phyloP scores from a whole-genome alignment of 64 coral and sea anemone genomes.

The Hydrozoanthus tunicans region DNA sequence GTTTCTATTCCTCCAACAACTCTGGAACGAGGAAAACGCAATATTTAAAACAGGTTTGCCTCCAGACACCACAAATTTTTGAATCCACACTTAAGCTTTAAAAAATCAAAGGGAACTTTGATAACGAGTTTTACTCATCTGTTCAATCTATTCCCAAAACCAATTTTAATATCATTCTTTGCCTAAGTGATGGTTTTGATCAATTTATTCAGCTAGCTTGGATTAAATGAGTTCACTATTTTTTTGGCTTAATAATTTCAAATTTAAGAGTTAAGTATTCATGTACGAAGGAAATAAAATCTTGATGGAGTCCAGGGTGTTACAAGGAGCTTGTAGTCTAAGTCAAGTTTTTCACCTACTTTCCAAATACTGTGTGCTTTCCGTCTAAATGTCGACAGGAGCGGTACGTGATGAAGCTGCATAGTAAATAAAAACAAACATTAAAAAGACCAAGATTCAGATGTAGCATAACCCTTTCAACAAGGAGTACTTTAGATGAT shows the following conservation, averaged over 20 bases:
- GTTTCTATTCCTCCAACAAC: conserved; percentile 97
- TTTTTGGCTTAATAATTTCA: not conserved
- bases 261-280: not conserved
- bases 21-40: conserved; percentile 45
- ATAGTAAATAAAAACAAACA: conserved; percentile 10
- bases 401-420: conserved; percentile 68
- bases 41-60: not conserved
- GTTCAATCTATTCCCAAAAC: not conserved
- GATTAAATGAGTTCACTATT: not conserved
- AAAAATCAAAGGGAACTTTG: too few relatives aligned
- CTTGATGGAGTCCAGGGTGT: too few relatives aligned
- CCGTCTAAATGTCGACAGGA: conserved; percentile 66
- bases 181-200: not conserved
- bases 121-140: too few relatives aligned
- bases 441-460: not conserved
- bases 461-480: too few relatives aligned
- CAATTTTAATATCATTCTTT: not conserved
- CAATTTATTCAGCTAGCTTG: too few relatives aligned
- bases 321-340: not conserved
- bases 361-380: conserved; percentile 67
- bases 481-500: too few relatives aligned
- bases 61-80: not conserved
- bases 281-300: too few relatives aligned
- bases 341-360: conserved; percentile 27
- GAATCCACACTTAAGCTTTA: not conserved